Percentiles rank a stretch among this genome's conserved stretches.
Conservation (phyloP, 2,113 vertebrate genomes). For the Caranx melampygus region DNA sequence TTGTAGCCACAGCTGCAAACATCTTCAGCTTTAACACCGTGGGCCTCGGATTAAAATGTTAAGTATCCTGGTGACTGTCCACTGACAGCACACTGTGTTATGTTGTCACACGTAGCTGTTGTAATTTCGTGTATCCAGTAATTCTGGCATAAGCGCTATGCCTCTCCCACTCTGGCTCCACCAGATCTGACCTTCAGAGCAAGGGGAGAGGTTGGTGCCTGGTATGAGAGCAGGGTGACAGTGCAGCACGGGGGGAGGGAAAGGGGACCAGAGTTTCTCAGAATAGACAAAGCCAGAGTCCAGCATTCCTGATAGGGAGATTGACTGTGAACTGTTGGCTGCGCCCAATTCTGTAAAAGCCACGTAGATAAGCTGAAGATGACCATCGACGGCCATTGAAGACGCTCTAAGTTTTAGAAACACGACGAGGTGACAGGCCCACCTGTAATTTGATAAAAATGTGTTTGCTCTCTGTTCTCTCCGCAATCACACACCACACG, state of each 20-base stretch:
- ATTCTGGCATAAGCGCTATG: slow-evolving; percentile 52
- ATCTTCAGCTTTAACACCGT: not conserved
- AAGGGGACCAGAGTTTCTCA: slow-evolving; percentile 75
- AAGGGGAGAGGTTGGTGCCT: slow-evolving; percentile 80
- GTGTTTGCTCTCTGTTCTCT: not conserved
- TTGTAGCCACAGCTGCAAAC: rapidly evolving
- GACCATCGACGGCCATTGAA: not conserved
- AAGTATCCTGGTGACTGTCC: not conserved
- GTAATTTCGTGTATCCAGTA: slow-evolving; percentile 51
- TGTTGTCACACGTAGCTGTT: not conserved
- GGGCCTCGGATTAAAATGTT: slow-evolving; percentile 11
- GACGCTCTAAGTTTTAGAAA: not conserved
- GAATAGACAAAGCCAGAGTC: slow-evolving; percentile 86
- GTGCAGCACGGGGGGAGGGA: slow-evolving; percentile 61
- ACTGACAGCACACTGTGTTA: not conserved
- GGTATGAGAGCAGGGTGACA: slow-evolving; percentile 81
- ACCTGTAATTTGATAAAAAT: not conserved
- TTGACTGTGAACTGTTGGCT: slow-evolving; percentile 63
- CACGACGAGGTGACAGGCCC: rapidly evolving
- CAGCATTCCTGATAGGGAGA: slow-evolving; percentile 77
- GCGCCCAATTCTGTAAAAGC: slow-evolving; percentile 38
- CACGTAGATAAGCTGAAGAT: slow-evolving; percentile 30
- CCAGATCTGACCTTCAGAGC: slow-evolving; percentile 83
- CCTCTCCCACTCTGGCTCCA: slow-evolving; percentile 71
- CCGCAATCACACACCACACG: not conserved